phyloP scores from a whole-genome alignment of 2,888 invertebrate species.

The Entomobrya multifasciata region DNA sequence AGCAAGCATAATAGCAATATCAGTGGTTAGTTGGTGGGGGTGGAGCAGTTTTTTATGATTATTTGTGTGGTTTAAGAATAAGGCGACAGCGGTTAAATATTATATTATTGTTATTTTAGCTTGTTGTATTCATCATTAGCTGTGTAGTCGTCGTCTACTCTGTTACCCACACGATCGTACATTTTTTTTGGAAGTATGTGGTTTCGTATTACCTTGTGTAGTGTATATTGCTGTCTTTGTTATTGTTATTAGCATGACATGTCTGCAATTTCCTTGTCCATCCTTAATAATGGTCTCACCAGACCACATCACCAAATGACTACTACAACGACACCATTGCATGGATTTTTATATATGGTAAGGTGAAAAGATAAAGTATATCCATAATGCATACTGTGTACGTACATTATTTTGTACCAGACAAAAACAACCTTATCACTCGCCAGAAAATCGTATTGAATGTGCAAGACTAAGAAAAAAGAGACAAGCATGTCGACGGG shows the following conservation, averaged over 20 bases:
- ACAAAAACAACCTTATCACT: not conserved
- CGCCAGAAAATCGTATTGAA: not conserved
- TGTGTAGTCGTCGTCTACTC: not conserved
- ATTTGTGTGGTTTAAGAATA: not conserved
- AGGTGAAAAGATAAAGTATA: slow-evolving; percentile 8
- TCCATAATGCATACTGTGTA: not conserved
- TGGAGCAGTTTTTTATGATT: not conserved
- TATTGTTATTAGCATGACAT: slow-evolving; percentile 31
- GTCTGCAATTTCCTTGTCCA: slow-evolving; percentile 47
- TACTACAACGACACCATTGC: slow-evolving; percentile 4
- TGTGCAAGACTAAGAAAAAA: not conserved
- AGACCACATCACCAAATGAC: slow-evolving; percentile 14
- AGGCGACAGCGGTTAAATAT: too few relatives aligned
- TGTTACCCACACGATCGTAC: not conserved
- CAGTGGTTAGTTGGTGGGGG: too few relatives aligned
- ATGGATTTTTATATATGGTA: not conserved
- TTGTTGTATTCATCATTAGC: not conserved
- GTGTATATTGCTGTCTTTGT: slow-evolving; percentile 4
- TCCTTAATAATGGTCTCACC: slow-evolving; percentile 46
- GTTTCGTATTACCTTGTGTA: too few relatives aligned
- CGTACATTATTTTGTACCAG: slow-evolving; percentile 43
- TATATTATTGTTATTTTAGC: too few relatives aligned
- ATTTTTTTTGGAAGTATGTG: too few relatives aligned
- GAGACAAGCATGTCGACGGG: slow-evolving; percentile 65
- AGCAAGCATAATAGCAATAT: too few relatives aligned